Evolutionary conservation across 2,888 invertebrate species (phyloP).

Genomic region (Drosophila neotestacea): DNA sequence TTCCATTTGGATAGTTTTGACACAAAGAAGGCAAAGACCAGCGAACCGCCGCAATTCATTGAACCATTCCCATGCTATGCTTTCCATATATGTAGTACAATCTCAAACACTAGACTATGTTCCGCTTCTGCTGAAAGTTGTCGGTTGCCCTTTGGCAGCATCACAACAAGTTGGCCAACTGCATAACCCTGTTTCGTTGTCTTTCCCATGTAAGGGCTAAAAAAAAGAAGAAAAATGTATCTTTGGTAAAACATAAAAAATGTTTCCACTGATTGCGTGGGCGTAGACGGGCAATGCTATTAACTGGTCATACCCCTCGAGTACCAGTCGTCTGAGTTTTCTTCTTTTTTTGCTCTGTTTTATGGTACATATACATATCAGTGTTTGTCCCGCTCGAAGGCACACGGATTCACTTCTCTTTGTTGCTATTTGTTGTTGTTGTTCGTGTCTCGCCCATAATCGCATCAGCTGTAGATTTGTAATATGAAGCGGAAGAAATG

Average conservation of each 20-base stretch:
- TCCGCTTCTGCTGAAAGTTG: constrained; percentile 8
- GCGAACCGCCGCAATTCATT: constrained; percentile 32
- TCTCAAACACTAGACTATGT: background rate
- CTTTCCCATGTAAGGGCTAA: constrained; percentile 10
- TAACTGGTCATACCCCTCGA: constrained; percentile 67
- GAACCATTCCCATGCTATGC: constrained; percentile 23
- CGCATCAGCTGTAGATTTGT: constrained; percentile 71
- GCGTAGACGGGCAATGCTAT: constrained; percentile 70
- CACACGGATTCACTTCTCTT: constrained; percentile 28
- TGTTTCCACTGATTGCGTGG: constrained; percentile 68
- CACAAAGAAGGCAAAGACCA: constrained; percentile 20
- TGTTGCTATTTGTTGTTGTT: constrained; percentile 17
- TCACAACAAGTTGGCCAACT: constrained; percentile 56
- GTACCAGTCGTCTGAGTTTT: constrained; percentile 38
- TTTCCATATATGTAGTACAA: background rate
- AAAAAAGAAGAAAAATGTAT: constrained; percentile 34
- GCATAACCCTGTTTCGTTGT: constrained; percentile 40
- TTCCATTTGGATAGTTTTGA: constrained; percentile 43
- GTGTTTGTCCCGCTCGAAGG: constrained; percentile 45
- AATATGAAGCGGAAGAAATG: constrained; percentile 67
- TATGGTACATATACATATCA: constrained; percentile 48
- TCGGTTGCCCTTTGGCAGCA: constrained; percentile 40
- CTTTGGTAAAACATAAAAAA: constrained; percentile 43
- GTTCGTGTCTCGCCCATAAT: constrained; percentile 55
- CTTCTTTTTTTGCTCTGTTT: constrained; percentile 29